Evolutionary conservation across 2,888 invertebrate species (phyloP), one percentile per base, ranked within the genome.

Genomic region (Polylopha cassiicola): DNA sequence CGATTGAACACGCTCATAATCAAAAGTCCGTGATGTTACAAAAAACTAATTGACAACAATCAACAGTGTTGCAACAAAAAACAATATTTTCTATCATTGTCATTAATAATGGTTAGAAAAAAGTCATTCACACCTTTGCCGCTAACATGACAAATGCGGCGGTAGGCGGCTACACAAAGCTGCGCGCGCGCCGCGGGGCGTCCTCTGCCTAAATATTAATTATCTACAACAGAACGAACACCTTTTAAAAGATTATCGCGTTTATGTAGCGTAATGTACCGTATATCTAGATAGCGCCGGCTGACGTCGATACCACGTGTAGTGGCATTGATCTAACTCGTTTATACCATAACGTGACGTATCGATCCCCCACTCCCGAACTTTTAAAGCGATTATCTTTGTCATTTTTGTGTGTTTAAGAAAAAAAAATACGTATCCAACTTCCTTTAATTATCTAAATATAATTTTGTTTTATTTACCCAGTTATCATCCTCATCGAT

Each of bases 11-110:
- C 73, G 78, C 72, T 73, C 59, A 63, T 69, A 73, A 76, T 73
- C 70, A 68, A 71, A 75, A 65, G 61, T 61, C 55, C 57, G 53
- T 62, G 67, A 61, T 62, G 58, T 59, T 67, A 76, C 75, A 81
- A 80, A 81, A 81, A 81, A 74, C 73, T 79, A 82, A 84, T 80
- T 82, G 84, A 81, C 79, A 79, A 80, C 80, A 81, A 84, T 81
- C 82, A 80, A 76, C 75, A 74, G 59, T 71, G 71, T 68, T 71
- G 71, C 65, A 73, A 74, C 68, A 81, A 82, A 79, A 79, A 81
- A 81, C 73, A 76, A 79, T 79, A 76, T 79, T 80, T 81, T 78
- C 77, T 82, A 80, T 78, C 76, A 79, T 78, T 82, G 81, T 80
- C 78, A 81, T 80, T 82, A 78, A 77, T 81, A 78, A 82, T 79